Evolutionary conservation across 1,140 invertebrate species (phyloP).

Genomic region (Liolophura sinensis): DNA sequence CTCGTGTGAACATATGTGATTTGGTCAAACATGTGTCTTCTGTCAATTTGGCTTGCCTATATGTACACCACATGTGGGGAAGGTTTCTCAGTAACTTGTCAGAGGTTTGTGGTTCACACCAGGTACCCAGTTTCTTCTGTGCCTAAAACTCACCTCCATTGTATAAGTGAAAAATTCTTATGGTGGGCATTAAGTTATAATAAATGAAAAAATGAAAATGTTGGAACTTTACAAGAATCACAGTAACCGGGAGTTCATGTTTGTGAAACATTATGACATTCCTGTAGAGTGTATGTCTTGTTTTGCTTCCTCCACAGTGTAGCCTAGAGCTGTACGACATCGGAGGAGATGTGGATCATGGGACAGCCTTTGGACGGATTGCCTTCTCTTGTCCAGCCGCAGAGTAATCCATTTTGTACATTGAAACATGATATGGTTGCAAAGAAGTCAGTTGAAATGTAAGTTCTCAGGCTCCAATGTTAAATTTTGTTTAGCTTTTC

Average conservation of each 20-base stretch:
- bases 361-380: slow-evolving; percentile 92
- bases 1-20: too few species aligned
- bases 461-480: too few species aligned
- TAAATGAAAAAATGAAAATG: slow-evolving; percentile 1
- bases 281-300: slow-evolving; percentile 5
- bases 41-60: too few species aligned
- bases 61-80: too few species aligned
- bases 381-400: slow-evolving; percentile 85
- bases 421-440: too few species aligned
- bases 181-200: background rate
- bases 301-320: slow-evolving; percentile 39
- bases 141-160: background rate
- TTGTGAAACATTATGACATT: background rate
- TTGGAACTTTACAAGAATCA: background rate
- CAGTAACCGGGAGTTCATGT: background rate
- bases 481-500: too few species aligned
- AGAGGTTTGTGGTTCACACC: too few species aligned
- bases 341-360: slow-evolving; percentile 72
- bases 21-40: too few species aligned
- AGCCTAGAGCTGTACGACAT: slow-evolving; percentile 75
- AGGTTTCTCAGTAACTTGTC: too few species aligned
- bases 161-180: background rate
- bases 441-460: too few species aligned
- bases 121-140: background rate
- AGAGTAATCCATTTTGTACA: slow-evolving; percentile 51